Evolutionary conservation across 1,140 invertebrate species (phyloP).

Genomic region (Chionoecetes opilio): DNA sequence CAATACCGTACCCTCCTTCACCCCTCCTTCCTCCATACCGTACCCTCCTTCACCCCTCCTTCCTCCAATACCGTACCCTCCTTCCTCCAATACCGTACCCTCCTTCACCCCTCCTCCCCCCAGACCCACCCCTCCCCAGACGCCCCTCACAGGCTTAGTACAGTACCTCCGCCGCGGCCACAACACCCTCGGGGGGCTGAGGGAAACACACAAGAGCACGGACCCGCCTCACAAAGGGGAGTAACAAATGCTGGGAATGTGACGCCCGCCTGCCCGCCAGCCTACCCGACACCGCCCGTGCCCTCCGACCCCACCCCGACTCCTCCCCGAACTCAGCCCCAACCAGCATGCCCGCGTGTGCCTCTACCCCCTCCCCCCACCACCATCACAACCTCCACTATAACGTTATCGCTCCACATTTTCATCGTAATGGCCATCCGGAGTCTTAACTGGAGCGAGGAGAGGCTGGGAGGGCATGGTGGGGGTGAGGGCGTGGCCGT

Average conservation of each 20-base stretch:
- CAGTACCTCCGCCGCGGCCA: slow-evolving; percentile 16
- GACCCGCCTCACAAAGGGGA: background rate
- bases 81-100: too few relatives aligned
- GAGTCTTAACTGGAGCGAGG: background rate
- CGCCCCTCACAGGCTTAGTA: background rate
- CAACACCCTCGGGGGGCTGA: background rate
- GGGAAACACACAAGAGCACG: background rate
- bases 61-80: too few relatives aligned
- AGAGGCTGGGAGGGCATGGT: background rate
- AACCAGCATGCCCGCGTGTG: background rate
- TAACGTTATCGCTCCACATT: background rate
- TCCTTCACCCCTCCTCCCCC: too few relatives aligned
- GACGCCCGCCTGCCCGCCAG: background rate
- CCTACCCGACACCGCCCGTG: background rate
- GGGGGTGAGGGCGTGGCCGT: background rate
- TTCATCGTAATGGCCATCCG: background rate
- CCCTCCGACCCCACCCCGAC: background rate
- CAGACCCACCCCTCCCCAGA: too few relatives aligned
- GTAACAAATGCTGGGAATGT: slow-evolving; percentile 28
- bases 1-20: too few relatives aligned
- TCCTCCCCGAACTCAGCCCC: background rate
- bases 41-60: too few relatives aligned
- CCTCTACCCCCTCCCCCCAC: background rate
- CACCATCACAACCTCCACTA: slow-evolving; percentile 12
- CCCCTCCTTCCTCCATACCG: background rate